Evolutionary conservation across 2,797 vertebrate species (phyloP), one percentile per base, ranked within the genome.

Genomic region (Merluccius polli): DNA sequence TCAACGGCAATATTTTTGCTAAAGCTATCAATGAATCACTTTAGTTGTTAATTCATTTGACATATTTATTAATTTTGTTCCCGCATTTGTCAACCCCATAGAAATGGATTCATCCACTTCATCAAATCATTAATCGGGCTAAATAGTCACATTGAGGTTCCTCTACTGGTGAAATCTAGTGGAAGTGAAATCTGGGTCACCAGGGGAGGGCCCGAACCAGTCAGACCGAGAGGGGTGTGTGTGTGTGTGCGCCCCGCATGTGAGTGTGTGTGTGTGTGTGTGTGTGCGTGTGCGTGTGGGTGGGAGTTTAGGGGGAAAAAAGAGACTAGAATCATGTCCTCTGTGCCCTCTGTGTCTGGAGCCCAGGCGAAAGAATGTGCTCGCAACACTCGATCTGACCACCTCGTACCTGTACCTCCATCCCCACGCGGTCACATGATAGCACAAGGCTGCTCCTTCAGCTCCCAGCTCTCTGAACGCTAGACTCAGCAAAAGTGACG

Each of bases 201-300:
- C 52, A 24, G 21, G 52, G 18, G 52, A 24, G 21, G 52, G 21
- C 44, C 21, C 44, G n/a, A 0, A n/a, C 9, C 21, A 10, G 21
- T 59, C 21, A 5, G 44, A 48, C 13, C 4, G 41, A 4, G 41
- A 4, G 3, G 59, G 71, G 21, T 71, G 70, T 33, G 70, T 65
- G 59, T 33, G 70, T 71, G 18, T 21, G 41, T 69, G 31, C n/a
- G 4, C n/a, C n/a, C n/a, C n/a, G n/a, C n/a, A n/a, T 69, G 63
- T 73, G n/a, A 38, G 70, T 36, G 70, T 67, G 63, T 36, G 70
- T 41, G 21, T n/a, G 41, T 69, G 31, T 35, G 41, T 70, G 31
- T 72, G 27, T 44, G 29, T 48, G 31, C 41, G 44, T 68, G 27
- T 11, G 48, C 13, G 44, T 27, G n/a, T 21, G 31, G 21, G 36